Conservation (phyloP, 2,113 vertebrate species). For the Microcebus jonahi region DNA sequence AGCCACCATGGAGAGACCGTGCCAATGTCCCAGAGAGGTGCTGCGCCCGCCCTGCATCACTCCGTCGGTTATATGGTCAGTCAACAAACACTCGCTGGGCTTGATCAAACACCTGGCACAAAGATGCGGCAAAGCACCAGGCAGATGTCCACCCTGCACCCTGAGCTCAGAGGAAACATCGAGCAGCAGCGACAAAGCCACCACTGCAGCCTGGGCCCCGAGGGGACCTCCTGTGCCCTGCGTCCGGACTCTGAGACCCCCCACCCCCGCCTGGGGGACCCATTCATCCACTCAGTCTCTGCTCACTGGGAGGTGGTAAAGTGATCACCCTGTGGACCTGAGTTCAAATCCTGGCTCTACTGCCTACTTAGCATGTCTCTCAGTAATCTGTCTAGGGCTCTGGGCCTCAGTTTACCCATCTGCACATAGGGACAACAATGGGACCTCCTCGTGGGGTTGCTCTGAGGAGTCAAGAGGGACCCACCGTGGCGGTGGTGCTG, state of each 20-base stretch:
- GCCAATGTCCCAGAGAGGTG: background rate
- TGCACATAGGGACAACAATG: background rate
- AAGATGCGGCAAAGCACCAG: background rate
- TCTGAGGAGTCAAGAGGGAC: background rate
- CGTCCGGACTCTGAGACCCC: background rate
- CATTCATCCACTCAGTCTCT: background rate
- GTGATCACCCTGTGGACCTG: background rate
- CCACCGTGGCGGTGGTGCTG: accelerated
- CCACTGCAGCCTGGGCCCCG: background rate
- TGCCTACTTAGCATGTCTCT: background rate
- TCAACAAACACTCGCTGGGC: background rate
- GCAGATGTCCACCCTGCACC: background rate
- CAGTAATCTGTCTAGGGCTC: background rate
- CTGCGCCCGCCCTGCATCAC: background rate
- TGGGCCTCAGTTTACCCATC: background rate
- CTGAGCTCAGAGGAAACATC: background rate
- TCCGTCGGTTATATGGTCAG: background rate
- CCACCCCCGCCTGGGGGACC: background rate
- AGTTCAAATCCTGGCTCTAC: background rate
- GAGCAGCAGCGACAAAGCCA: no score
- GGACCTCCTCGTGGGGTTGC: background rate
- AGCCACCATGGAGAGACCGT: background rate
- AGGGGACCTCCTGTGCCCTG: no score
- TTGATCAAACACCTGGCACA: background rate
- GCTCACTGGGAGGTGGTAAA: background rate